Evolutionary conservation across 2,888 invertebrate species (phyloP).

Genomic region (Notocelia uddmanniana): DNA sequence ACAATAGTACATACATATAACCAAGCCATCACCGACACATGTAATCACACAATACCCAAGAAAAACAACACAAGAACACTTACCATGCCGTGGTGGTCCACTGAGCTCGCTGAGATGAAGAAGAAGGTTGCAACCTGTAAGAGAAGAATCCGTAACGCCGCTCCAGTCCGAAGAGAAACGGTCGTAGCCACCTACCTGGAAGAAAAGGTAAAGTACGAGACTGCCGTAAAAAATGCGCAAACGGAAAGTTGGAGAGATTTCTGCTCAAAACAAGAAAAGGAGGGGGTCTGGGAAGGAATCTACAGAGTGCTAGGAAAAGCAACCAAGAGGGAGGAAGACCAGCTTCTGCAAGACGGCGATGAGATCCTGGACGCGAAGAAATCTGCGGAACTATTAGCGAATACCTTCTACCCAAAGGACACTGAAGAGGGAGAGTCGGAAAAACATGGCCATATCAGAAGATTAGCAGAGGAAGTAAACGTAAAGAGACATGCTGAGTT

Average conservation of each 20-base stretch:
- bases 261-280: slow-evolving; percentile 36
- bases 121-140: slow-evolving; percentile 41
- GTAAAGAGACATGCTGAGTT: not conserved
- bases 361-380: slow-evolving; percentile 26
- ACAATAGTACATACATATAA: too few species aligned
- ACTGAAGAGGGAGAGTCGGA: too few species aligned
- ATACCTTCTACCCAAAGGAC: slow-evolving; percentile 45
- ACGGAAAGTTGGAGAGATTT: slow-evolving; percentile 37
- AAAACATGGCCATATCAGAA: too few species aligned
- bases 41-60: slow-evolving; percentile 33
- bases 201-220: slow-evolving; percentile 7
- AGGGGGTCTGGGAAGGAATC: slow-evolving; percentile 33
- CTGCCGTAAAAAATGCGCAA: not conserved
- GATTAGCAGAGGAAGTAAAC: slow-evolving; percentile 13
- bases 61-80: slow-evolving; percentile 16
- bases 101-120: slow-evolving; percentile 42
- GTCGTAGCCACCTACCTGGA: slow-evolving; percentile 24
- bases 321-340: slow-evolving; percentile 24
- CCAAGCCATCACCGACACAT: slow-evolving; percentile 15
- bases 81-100: slow-evolving; percentile 50
- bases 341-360: slow-evolving; percentile 8
- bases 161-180: slow-evolving; percentile 1
- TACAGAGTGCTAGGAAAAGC: slow-evolving; percentile 17
- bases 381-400: slow-evolving; percentile 39
- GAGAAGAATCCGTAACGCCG: slow-evolving; percentile 46